Evolutionary conservation across 2,797 vertebrate genomes (phyloP).

Genomic region (Poliocrania exsul): DNA sequence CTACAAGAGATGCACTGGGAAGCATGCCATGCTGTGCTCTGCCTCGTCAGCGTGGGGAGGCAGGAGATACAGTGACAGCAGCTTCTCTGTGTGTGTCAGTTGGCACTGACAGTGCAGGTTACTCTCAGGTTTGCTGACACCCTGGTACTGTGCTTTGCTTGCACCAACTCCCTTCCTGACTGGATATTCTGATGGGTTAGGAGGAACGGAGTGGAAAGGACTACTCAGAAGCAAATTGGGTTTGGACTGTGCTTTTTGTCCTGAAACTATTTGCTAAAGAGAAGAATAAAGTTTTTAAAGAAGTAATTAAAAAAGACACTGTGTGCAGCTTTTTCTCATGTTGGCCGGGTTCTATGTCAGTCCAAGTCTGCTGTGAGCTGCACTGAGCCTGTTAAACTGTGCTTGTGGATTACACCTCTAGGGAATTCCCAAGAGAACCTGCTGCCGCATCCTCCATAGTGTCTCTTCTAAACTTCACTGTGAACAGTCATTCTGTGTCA

Average conservation of each 20-base stretch:
- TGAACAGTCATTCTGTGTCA: rapidly evolving
- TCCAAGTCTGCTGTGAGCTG: background rate
- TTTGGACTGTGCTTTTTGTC: constrained; percentile 17
- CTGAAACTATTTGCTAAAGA: constrained; percentile 7
- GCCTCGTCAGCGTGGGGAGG: rapidly evolving
- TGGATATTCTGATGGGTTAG: background rate
- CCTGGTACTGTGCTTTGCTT: background rate
- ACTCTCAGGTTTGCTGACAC: constrained; percentile 11
- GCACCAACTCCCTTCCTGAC: background rate
- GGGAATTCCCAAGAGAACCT: background rate
- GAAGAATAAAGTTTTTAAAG: background rate
- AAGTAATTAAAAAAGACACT: background rate
- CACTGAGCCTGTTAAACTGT: background rate
- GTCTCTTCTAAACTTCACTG: background rate
- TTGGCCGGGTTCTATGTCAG: background rate
- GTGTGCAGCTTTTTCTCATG: background rate
- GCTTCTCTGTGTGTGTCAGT: rapidly evolving
- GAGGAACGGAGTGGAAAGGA: background rate
- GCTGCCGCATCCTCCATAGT: background rate
- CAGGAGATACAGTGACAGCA: background rate
- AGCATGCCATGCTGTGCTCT: background rate
- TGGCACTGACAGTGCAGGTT: background rate
- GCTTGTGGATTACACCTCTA: background rate
- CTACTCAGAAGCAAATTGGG: background rate
- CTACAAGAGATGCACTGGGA: background rate